Evolutionary conservation across 2,888 invertebrate genomes (phyloP), one percentile per base, ranked within the genome.

Genomic region (Tortrix viridana): DNA sequence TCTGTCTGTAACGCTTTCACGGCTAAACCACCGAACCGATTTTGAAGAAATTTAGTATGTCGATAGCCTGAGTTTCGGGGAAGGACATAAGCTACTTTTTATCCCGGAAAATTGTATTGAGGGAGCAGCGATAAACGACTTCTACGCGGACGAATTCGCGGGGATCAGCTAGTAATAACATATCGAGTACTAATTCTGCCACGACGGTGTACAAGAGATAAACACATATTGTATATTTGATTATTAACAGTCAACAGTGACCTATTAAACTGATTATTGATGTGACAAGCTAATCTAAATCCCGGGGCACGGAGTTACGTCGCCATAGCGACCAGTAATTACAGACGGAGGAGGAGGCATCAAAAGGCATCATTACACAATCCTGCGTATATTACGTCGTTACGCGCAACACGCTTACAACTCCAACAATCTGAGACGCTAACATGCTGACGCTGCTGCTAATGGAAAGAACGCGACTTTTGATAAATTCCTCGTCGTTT

Each of bases 401-500:
- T 89, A 88, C 82, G 79, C 80, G 71, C 73, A 79, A 83, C 85
- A 83, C 81, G 70, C 72, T 75, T 74, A 75, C 75, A 79, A 78
- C 54, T 54, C 38, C 58, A 23, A 58, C 62, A 66, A 81, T 76
- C 78, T 77, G 80, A 86, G 88, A 89, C 88, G 88, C 88, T 86
- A 86, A 57, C 56, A 62, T 50, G 46, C 32, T 43, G 43, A 88
- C n/a, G 88, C 88, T 80, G 85, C 72, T 80, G 80, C 84, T 89
- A 90, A 91, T 89, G 89, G 83, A 85, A 88, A 82, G 85, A 88
- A 88, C 83, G 81, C 75, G 85, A 79, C 79, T 85, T 83, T 88
- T 89, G 86, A 90, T 87, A 88, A 88, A 88, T 88, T 79, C 71
- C 57, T 67, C 71, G 79, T 80, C 81, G 76, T 83, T 82, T 77